phyloP scores from a whole-genome alignment of 2,113 vertebrate genomes.

The Lagopus leucura region DNA sequence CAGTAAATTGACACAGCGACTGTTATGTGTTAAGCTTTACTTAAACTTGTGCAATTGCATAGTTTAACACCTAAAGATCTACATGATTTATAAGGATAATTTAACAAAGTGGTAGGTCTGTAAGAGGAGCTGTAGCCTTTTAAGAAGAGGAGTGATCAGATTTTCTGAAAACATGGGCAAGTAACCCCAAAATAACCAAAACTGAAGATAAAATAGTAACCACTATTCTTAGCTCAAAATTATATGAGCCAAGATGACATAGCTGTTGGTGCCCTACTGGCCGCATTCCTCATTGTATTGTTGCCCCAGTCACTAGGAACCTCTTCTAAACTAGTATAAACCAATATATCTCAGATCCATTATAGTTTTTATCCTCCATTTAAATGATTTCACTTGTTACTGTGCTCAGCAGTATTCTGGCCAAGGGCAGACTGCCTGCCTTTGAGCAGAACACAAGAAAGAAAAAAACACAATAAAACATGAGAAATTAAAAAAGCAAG shows the following conservation, averaged over 20 bases:
- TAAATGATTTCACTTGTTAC: neutral
- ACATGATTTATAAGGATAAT: rapidly evolving
- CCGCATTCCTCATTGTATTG: neutral
- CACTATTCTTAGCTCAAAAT: rapidly evolving
- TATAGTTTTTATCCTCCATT: neutral
- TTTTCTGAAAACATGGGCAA: neutral
- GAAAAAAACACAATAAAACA: neutral
- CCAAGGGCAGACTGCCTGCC: neutral
- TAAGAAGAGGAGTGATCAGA: neutral
- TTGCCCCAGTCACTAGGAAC: rapidly evolving
- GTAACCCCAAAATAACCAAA: neutral
- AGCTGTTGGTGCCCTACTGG: neutral
- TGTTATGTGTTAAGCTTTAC: neutral
- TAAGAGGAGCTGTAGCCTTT: neutral
- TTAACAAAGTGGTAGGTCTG: rapidly evolving
- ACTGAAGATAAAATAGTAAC: neutral
- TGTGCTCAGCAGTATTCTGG: neutral
- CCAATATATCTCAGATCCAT: neutral
- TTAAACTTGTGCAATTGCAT: neutral
- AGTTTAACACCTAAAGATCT: neutral
- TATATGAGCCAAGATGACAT: neutral
- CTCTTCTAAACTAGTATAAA: neutral
- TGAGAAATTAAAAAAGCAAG: neutral
- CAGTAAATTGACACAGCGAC: neutral
- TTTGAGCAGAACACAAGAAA: neutral